phyloP scores from a whole-genome alignment of 30 jellyfish, hydroid and myxozoan species.

The Aurelia aurita complex sp. Pacific region DNA sequence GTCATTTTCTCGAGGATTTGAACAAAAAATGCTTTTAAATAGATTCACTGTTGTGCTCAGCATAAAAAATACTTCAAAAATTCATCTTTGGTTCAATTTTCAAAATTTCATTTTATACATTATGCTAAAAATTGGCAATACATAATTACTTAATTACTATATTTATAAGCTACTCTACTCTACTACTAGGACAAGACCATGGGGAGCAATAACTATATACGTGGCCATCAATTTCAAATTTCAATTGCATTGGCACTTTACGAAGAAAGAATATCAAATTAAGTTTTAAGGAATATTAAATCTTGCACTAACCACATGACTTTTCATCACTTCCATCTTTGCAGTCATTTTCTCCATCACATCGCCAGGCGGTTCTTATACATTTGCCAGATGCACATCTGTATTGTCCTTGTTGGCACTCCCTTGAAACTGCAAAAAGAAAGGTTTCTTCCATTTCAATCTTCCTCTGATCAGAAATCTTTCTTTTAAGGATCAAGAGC shows the following conservation, averaged over 20 bases:
- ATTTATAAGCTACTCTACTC: too few species aligned
- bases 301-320: slow-evolving; percentile 31
- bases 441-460: too few species aligned
- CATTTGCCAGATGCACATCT: slow-evolving; percentile 60
- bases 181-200: too few species aligned
- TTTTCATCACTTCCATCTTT: slow-evolving; percentile 87
- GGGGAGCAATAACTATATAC: too few species aligned
- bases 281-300: too few species aligned
- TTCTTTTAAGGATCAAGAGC: too few species aligned
- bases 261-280: background rate
- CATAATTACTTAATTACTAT: too few species aligned
- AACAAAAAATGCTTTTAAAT: background rate
- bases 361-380: slow-evolving; percentile 55
- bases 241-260: slow-evolving; percentile 1
- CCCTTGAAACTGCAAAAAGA: slow-evolving; percentile 7
- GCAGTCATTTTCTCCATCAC: slow-evolving; percentile 97
- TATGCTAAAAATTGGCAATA: too few species aligned
- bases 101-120: slow-evolving; percentile 1
- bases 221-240: too few species aligned
- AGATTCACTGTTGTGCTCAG: slow-evolving; percentile 2
- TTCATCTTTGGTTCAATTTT: slow-evolving; percentile 8
- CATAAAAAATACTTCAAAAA: slow-evolving; percentile 3
- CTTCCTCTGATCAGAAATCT: too few species aligned
- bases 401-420: slow-evolving; percentile 25
- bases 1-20: background rate